Percentiles rank a stretch among this genome's conserved stretches.
Conservation (phyloP, 2,113 vertebrate species). For the Seriola dumerili region DNA sequence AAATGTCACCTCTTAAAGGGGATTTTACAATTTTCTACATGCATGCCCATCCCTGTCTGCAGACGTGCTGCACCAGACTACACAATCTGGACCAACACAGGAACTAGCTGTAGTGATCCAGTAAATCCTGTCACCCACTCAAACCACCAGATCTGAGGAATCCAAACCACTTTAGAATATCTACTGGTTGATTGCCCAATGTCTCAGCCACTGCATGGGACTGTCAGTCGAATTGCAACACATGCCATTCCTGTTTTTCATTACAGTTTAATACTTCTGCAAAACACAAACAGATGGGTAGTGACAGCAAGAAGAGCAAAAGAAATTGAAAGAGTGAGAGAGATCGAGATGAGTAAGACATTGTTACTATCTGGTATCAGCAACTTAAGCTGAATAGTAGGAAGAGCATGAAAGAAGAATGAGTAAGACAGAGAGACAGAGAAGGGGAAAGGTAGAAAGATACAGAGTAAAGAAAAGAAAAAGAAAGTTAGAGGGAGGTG, state of each 20-base stretch:
- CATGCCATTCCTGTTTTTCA: constrained; percentile 56
- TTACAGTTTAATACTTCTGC: constrained; percentile 52
- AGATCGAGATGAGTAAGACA: neutral
- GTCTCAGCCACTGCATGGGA: constrained; percentile 29
- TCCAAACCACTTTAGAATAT: constrained; percentile 52
- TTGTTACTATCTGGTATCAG: neutral
- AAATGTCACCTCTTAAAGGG: neutral
- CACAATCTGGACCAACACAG: constrained; percentile 15
- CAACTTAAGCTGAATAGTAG: neutral
- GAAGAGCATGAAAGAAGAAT: neutral
- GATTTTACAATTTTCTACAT: neutral
- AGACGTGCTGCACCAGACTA: constrained; percentile 37
- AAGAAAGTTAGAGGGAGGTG: neutral
- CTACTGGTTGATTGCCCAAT: constrained; percentile 40
- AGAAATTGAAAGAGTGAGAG: neutral
- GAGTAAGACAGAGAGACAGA: neutral
- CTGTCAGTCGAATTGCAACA: constrained; percentile 53
- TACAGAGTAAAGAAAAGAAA: neutral
- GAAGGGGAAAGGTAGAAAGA: neutral
- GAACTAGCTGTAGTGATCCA: constrained; percentile 28
- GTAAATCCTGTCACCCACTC: constrained; percentile 56
- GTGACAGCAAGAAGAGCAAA: constrained; percentile 20
- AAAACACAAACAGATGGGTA: constrained; percentile 61
- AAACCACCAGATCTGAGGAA: constrained; percentile 58
- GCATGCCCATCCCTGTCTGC: neutral